These are phyloP conservation scores for Pachypanchax playfairii DNA, from an alignment of 2,113 vertebrate species.

Conservation along the genomic window DNA sequence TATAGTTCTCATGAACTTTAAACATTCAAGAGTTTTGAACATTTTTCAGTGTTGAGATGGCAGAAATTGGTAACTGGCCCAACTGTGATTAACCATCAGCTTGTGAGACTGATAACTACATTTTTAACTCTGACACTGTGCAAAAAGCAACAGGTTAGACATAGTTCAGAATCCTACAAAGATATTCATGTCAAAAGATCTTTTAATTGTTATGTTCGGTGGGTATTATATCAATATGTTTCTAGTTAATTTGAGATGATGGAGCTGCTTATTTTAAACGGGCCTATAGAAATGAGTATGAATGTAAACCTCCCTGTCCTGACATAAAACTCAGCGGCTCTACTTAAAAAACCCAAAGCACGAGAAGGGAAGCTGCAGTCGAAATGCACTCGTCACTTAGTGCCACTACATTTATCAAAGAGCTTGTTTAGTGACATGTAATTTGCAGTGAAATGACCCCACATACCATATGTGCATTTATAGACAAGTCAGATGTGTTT, in stretches of 20 bases:
- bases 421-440: constrained; percentile 50
- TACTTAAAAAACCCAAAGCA: constrained; percentile 36
- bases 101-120: too few species aligned
- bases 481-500: constrained; percentile 15
- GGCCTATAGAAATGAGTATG: constrained; percentile 1
- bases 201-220: too few species aligned
- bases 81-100: too few species aligned
- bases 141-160: too few species aligned
- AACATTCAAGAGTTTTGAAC: too few species aligned
- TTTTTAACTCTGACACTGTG: too few species aligned
- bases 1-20: too few species aligned
- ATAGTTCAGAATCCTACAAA: too few species aligned
- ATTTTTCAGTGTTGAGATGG: too few species aligned
- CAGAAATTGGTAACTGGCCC: too few species aligned
- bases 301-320: background rate
- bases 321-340: constrained; percentile 33
- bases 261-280: background rate
- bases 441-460: constrained; percentile 33
- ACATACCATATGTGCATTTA: constrained; percentile 20
- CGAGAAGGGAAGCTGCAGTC: constrained; percentile 28
- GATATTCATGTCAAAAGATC: too few species aligned
- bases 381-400: constrained; percentile 48
- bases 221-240: too few species aligned
- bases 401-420: constrained; percentile 51
- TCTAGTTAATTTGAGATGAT: background rate